phyloP scores from a whole-genome alignment of 2,113 vertebrate species.

The Mirza zaza region DNA sequence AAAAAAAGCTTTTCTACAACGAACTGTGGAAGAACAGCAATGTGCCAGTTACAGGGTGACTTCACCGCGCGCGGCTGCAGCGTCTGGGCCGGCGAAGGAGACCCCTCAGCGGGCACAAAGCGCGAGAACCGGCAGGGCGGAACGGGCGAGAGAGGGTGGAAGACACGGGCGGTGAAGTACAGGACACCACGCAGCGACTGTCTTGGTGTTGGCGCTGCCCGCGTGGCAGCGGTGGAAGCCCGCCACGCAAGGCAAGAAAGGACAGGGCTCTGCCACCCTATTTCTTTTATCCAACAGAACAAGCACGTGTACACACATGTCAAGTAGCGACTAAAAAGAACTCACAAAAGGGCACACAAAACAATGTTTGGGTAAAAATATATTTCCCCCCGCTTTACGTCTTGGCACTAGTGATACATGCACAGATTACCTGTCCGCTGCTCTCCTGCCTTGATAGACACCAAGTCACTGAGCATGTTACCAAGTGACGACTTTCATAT shows the following conservation, averaged over 20 bases:
- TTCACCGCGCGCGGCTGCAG: not conserved
- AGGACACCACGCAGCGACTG: not conserved
- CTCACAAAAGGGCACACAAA: conserved; percentile 78
- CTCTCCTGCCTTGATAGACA: conserved; percentile 68
- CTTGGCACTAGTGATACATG: conserved; percentile 72
- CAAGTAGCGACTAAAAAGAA: conserved; percentile 51
- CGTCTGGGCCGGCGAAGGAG: not conserved
- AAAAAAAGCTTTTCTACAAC: not conserved
- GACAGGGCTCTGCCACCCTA: not conserved
- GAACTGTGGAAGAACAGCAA: conserved; percentile 45
- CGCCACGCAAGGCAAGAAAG: not conserved
- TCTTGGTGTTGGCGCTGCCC: not conserved
- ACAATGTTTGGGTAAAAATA: conserved; percentile 81
- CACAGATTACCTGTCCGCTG: conserved; percentile 63
- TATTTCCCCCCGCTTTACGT: conserved; percentile 80
- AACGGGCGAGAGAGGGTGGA: not conserved
- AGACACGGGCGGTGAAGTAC: not conserved
- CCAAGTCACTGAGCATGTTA: conserved; percentile 67
- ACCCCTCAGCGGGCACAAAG: not conserved
- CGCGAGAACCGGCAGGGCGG: not conserved
- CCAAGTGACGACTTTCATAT: conserved; percentile 74
- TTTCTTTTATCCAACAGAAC: not conserved
- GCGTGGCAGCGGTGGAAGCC: not conserved
- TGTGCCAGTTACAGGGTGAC: not conserved
- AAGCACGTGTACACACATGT: not conserved